Base-by-base conservation (phyloP, 2,113 vertebrate species). In the Athene noctua region DNA sequence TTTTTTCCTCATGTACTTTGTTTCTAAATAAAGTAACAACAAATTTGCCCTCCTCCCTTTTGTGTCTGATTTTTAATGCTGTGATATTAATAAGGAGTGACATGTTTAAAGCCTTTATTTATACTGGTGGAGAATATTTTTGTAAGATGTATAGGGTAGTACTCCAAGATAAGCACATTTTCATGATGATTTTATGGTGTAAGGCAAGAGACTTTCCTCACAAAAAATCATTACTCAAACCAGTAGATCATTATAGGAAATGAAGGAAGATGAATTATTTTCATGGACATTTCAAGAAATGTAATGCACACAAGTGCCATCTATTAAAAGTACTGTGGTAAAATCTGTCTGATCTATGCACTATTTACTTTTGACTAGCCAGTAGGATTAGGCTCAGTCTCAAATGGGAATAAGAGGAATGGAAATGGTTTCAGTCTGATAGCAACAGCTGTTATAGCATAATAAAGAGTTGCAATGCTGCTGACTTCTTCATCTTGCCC, bases 61-160 rank as follows among this genome's bases (percentile, higher is more conserved):
- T 97, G 92, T 97, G 71, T 63, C 23, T 96, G 47, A 72, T 92
- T 97, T 92, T 90, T 94, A 92, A 96, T 34, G 68, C 65, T 82
- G 82, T 98, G 98, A 98, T 97, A 97, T 96, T 98, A 98, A 98
- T 93, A 87, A 97, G 94, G 80, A 96, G 62, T 98, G 98, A 98
- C 97, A 97, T 90, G 94, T 93, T 97, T 97, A 97, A 96, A 96
- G 78, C 65, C 87, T 96, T 97, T 98, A 94, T 97, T 98, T 97
- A 96, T 96, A 97, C 86, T 82, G 59, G 57, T 96, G 52, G 78
- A 96, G 95, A 96, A 94, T 38, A 78, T 75, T 93, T 98, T 96
- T 95, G 67, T 74, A 88, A 94, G 68, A 86, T 85, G 90, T 83
- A 83, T 77, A 80, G 36, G 57, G 34, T 67, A 72, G 79, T 57